A percentile compares a stretch with the other conserved stretches of the same genome.
Conservation (phyloP, 30 jellyfish, hydroid and myxozoan species). For the Turritopsis rubra region DNA sequence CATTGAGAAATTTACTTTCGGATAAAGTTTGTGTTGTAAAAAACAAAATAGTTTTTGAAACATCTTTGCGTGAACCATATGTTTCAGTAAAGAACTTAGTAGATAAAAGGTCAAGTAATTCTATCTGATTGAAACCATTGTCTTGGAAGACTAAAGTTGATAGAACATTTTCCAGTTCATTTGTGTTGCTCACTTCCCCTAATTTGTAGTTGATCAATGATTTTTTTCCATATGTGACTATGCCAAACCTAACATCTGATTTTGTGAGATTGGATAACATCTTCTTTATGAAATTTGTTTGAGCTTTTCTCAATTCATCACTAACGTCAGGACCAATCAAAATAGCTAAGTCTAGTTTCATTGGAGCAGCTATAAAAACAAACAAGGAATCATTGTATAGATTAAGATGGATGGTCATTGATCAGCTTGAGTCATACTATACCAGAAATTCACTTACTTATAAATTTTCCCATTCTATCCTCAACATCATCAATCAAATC, state of each 20-base stretch:
- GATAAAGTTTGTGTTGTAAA: slow-evolving; percentile 7
- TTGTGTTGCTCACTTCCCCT: not conserved
- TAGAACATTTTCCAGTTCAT: not conserved
- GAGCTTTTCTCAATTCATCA: not conserved
- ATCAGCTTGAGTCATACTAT: not conserved
- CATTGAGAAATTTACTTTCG: not conserved
- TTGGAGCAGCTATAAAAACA: slow-evolving; percentile 1
- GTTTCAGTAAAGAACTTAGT: not conserved
- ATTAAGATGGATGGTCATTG: not conserved
- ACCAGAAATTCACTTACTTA: not conserved
- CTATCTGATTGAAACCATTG: slow-evolving; percentile 11
- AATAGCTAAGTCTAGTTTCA: slow-evolving; percentile 7
- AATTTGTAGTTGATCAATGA: slow-evolving; percentile 3
- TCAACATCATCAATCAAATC: slow-evolving; percentile 4
- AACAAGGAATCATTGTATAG: not conserved
- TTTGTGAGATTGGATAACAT: not conserved
- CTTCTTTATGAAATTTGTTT: not conserved
- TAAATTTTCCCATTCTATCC: not conserved
- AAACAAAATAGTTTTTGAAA: slow-evolving; percentile 11
- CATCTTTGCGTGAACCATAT: slow-evolving; percentile 20
- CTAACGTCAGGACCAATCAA: slow-evolving; percentile 14
- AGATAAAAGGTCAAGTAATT: not conserved
- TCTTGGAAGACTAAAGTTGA: slow-evolving; percentile 6
- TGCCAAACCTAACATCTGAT: slow-evolving; percentile 12
- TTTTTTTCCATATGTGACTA: slow-evolving; percentile 23